Base-by-base conservation (phyloP, 2,888 invertebrate genomes). In the Lepidochrysops patricia region DNA sequence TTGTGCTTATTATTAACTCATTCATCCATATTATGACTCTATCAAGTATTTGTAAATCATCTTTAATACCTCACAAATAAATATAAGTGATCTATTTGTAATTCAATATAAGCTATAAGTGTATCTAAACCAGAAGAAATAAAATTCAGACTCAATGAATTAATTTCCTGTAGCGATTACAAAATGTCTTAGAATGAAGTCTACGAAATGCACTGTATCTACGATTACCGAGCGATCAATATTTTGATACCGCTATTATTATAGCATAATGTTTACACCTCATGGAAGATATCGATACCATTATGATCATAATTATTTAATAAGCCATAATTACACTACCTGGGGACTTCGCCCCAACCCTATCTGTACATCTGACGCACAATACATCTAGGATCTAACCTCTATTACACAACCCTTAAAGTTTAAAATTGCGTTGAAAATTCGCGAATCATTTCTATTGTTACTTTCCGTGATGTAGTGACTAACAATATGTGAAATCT, bases 401-500 rank as follows among this genome's bases (percentile, higher is more conserved):
- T 5, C 32, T 54, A 32, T 54, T 52, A 5, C 13, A 4, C 1
- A 27, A 5, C 6, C 27, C 12, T 12, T 26, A 52, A 1, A 1
- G 52, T 52, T 2, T 26, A 26, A 12, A 54, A 26, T 54, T 4
- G 15, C 29, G 19, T 4, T 4, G 12, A 54, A 32, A 19, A 27
- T 29, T 13, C 13, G 26, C 29, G 32, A 15, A 19, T 54, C 15
- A 29, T 2, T 9, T 54, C 13, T 4, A 54, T 54, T 50, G 50
- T 50, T 50, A 25, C 68, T 68, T 73, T 77, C 68, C 77, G 81
- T 80, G 80, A 80, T 73, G 72, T 74, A 68, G 74, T 72, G 76
- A 80, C 83, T 73, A 74, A 80, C 80, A 78, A 80, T 73, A 65
- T 71, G 66, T 72, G 72, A 73, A 68, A 57, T 63, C 60, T 72